Evolutionary conservation across 2,888 invertebrate genomes (phyloP), one percentile per base, ranked within the genome.

Genomic region (Harmothoe impar): DNA sequence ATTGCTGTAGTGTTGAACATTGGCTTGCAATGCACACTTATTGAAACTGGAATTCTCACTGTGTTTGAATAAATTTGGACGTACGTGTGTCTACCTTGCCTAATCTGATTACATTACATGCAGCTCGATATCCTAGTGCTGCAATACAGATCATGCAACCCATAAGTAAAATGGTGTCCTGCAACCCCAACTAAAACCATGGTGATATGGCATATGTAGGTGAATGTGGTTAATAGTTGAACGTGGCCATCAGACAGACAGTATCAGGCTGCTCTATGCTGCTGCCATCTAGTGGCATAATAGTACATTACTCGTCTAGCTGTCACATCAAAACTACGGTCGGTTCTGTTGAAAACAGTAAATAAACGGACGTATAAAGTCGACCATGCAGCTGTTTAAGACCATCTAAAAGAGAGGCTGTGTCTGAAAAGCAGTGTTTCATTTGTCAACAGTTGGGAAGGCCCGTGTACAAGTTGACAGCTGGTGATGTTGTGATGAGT

Each of bases 401-500:
- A 62, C 12, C 3, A 62, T 20, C 62, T 20, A 20, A 62, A 7
- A 3, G 10, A 3, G 43, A 43, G 5, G 10, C 43, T 43, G 43
- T 43, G 5, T 43, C 43, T 43, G 43, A 43, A 10, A 43, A 43
- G 10, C 10, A 43, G 43, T 7, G 62, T 62, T 3, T 31, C 77
- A 77, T 77, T 77, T 77, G 77, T 20, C 77, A 72, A 29, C 31
- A 72, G 0, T 29, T 15, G 15, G 15, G 25, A 72, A 3, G 15
- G 72, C 25, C 25, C 25, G 0, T 72, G n/a, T 25, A 15, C 1
- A 81, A 33, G 81, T 56, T 86, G 86, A 86, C 86, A 86, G 86
- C 86, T 86, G 86, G 86, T 29, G 54, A 31, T 86, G 52, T 54
- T 54, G 52, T 54, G 86, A 52, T 86, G 10, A 85, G 31, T 86